Conservation (phyloP, 2,797 vertebrate genomes). For the Miichthys miiuy region DNA sequence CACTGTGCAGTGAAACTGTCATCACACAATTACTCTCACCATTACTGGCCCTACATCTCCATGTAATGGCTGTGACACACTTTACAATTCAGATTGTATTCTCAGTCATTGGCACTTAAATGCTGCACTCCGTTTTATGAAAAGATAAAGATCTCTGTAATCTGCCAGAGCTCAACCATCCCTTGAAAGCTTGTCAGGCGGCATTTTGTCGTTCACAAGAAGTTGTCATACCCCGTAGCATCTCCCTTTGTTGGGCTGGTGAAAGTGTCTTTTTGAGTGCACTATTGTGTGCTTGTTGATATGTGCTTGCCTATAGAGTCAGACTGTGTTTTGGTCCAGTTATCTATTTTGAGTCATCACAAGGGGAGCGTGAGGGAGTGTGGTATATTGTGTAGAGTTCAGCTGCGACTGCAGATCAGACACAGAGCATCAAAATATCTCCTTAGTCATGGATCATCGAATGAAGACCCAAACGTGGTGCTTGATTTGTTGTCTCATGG, state of each 20-base stretch:
- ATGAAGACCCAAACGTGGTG: conserved; percentile 7
- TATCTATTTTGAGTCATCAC: conserved; percentile 65
- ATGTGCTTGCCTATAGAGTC: conserved; percentile 67
- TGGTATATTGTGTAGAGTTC: conserved; percentile 30
- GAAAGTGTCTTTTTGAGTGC: conserved; percentile 77
- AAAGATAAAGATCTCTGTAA: conserved; percentile 87
- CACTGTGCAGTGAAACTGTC: conserved; percentile 85
- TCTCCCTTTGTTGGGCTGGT: conserved; percentile 75
- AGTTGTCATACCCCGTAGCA: conserved; percentile 80
- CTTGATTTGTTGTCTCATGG: conserved; percentile 3
- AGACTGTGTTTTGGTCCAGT: conserved; percentile 69
- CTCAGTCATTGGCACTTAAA: conserved; percentile 84
- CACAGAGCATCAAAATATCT: conserved; percentile 14
- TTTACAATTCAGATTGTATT: conserved; percentile 86
- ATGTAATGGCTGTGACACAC: conserved; percentile 82
- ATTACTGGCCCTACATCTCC: conserved; percentile 83
- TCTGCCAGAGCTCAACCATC: conserved; percentile 80
- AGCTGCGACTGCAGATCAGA: conserved; percentile 30
- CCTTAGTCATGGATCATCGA: conserved; percentile 39
- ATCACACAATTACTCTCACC: conserved; percentile 88
- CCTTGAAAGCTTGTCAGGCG: conserved; percentile 81
- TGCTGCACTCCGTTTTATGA: conserved; percentile 84
- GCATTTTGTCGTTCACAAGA: conserved; percentile 79
- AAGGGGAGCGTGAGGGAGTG: conserved; percentile 33
- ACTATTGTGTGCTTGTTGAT: conserved; percentile 78